phyloP scores from a whole-genome alignment of 2,797 vertebrate species.

The Bradypus variegatus region DNA sequence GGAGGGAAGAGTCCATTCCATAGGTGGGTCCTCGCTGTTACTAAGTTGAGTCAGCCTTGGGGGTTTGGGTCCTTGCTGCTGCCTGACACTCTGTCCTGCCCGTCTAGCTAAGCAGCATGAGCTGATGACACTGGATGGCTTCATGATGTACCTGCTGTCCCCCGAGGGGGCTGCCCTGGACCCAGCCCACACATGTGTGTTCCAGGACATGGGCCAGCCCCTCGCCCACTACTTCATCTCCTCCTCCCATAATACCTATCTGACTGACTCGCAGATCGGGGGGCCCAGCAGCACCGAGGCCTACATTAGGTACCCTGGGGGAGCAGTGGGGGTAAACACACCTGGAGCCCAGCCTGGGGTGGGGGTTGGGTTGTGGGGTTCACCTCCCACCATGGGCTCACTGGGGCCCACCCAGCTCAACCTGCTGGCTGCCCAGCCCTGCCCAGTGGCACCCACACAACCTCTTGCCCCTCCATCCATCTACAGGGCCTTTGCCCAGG shows the following conservation, averaged over 20 bases:
- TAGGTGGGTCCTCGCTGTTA: neutral
- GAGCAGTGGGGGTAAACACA: no score
- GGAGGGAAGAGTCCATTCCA: neutral
- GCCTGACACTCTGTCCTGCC: neutral
- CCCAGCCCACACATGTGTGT: conserved; percentile 77
- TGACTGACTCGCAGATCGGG: conserved; percentile 92
- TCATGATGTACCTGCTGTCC: conserved; percentile 95
- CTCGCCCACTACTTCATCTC: conserved; percentile 93
- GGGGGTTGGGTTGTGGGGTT: neutral
- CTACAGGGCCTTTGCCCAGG: conserved; percentile 86
- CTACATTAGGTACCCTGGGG: conserved; percentile 82
- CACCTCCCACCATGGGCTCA: neutral
- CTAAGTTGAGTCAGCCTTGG: neutral
- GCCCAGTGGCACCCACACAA: neutral
- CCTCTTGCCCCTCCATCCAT: accelerated
- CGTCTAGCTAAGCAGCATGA: conserved; percentile 73
- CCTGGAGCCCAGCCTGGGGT: neutral
- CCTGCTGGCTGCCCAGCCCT: neutral
- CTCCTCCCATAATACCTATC: conserved; percentile 87
- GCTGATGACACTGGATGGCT: conserved; percentile 92
- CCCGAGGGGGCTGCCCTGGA: conserved; percentile 85
- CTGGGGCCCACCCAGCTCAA: neutral
- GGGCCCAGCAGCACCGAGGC: conserved; percentile 94
- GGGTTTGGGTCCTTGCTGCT: neutral
- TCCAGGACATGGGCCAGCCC: conserved; percentile 91